Evolutionary conservation across 2,888 invertebrate species (phyloP), one percentile per base, ranked within the genome.

Genomic region (Lasioglossum malachurum): DNA sequence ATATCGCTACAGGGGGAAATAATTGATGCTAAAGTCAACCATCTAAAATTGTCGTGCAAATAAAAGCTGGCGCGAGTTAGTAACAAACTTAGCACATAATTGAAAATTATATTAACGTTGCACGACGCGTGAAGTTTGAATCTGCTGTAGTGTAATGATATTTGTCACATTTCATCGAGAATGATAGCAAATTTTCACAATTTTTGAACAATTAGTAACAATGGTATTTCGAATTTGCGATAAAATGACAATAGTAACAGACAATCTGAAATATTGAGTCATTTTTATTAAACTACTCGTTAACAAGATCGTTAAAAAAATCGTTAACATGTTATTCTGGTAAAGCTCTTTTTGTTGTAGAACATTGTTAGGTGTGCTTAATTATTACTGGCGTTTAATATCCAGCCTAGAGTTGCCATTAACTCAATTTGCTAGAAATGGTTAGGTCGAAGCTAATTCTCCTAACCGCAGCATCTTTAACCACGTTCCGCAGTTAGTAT

Each of bases 1-100:
- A 90, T 78, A 64, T 79, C 46, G 69, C 60, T 53, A 57, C 78
- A 31, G 31, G 74, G 75, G 73, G 64, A 78, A 64, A 46, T 76
- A 73, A 76, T 81, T 80, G 49, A 78, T 87, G 73, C 49, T 75
- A 75, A 49, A 77, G 67, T 69, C 69, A 35, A 64, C 53, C 74
- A 78, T 53, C 60, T 27, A 27, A 19, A 53, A 57, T 46, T 60
- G 71, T 67, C 64, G 38, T 23, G 53, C 49, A 38, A 78, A 85
- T 78, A 78, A 82, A 79, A 84, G 19, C 49, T 44, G 49, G 27
- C 53, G 38, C 38, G 64, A 78, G 60, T 46, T 53, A 69, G n/a
- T 76, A 19, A 46, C 27, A 1, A 53, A 49, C 41, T 49, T 35
- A 3, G 16, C 53, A 14, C 19, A 23, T 73, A 72, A 46, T 78